Evolutionary conservation across 2,797 vertebrate genomes (phyloP), one percentile per base, ranked within the genome.

Genomic region (Propithecus perrieri): DNA sequence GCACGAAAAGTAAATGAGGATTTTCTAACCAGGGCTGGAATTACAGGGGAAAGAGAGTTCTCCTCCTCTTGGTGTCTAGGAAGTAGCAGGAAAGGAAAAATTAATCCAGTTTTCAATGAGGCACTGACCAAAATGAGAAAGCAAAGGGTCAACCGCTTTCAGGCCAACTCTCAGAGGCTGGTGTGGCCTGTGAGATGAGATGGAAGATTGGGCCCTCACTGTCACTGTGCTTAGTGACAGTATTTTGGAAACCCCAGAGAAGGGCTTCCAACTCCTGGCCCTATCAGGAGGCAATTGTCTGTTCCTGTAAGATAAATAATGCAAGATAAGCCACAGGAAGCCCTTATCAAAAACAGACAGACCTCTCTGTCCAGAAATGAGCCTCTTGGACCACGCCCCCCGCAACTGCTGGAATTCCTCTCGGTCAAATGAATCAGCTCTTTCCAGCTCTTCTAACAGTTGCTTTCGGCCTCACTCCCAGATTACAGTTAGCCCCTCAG

Each of bases 301-400:
- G 88, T 33, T 57, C 41, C 96, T 72, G 38, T 69, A 65, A 98
- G 98, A 98, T 98, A 98, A 97, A 97, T 50, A 94, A 89, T 48
- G 89, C 95, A 72, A 57, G 95, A 95, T 95, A 96, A 71, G 81
- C 85, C 78, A 92, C 89, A 97, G 38, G 63, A 18, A 96, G 53
- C 41, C 91, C 95, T 98, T 98, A 99, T 98, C 98, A 98, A 96
- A 95, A 97, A 96, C 96, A 98, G 85, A 81, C 96, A 97, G 95
- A 30, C n/a, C 50, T 92, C 98, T 57, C 85, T 33, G 86, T 80
- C 87, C 92, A 97, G 97, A 98, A 98, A 97, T 67, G 88, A 96
- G 14, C 63, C 43, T 92, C 55, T 50, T 65, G n/a, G 53, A 72
- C 72, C 67, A 33, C 28, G 17, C 15, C 20, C 55, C 50, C 9